phyloP scores from a whole-genome alignment of 2,888 invertebrate species.

The Drosophila acutilabella region DNA sequence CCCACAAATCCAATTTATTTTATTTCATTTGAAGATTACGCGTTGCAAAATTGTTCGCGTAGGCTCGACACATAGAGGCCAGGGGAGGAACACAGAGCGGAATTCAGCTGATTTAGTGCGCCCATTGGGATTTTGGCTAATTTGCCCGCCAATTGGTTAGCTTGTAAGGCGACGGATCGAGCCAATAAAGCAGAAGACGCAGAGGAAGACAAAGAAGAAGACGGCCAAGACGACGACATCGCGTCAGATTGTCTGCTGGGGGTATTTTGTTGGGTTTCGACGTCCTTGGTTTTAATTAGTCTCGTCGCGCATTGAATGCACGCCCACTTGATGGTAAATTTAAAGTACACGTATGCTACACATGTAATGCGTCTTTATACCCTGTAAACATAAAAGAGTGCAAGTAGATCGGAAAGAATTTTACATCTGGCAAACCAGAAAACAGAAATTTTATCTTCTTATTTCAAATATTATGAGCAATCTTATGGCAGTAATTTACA shows the following conservation, averaged over 20 bases:
- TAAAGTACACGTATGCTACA: no score
- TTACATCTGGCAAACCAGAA: background rate
- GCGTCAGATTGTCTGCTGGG: conserved; percentile 71
- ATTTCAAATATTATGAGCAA: no score
- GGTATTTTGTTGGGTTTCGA: conserved; percentile 75
- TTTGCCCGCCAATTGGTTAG: conserved; percentile 73
- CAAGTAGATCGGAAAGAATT: background rate
- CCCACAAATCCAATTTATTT: conserved; percentile 73
- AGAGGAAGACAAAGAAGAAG: background rate
- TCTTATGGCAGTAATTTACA: no score
- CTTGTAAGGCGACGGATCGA: conserved; percentile 58
- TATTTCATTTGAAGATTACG: conserved; percentile 49
- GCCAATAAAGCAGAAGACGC: conserved; percentile 4
- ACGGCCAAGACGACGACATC: conserved; percentile 9
- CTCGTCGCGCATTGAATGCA: conserved; percentile 49
- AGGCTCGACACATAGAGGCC: conserved; percentile 30
- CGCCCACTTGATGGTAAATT: conserved; percentile 47
- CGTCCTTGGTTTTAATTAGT: conserved; percentile 76
- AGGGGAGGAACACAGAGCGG: background rate
- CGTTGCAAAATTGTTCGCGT: conserved; percentile 38
- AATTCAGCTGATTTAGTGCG: conserved; percentile 66
- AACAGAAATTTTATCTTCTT: no score
- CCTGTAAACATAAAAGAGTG: background rate
- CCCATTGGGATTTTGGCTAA: conserved; percentile 70
- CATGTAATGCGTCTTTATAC: background rate